These are phyloP conservation scores for Acipenser ruthenus DNA, from an alignment of 2,797 vertebrate genomes.

Conservation along the genomic window DNA sequence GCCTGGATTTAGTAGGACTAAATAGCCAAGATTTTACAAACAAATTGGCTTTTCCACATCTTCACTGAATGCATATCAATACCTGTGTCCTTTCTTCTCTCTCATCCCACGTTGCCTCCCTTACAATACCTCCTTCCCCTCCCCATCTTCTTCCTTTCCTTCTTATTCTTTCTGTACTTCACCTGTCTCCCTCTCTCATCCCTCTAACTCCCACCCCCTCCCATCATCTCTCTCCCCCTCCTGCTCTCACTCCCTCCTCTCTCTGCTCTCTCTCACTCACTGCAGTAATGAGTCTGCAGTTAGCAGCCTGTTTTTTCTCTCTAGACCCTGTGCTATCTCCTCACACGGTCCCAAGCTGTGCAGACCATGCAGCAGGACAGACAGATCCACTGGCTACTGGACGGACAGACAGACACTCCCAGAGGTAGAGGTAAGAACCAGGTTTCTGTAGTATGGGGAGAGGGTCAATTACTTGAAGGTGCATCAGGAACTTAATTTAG, in stretches of 20 bases:
- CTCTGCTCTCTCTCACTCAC: slow-evolving; percentile 16
- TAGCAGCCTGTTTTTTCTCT: slow-evolving; percentile 27
- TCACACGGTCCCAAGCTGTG: slow-evolving; percentile 18
- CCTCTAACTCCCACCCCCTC: slow-evolving; percentile 21
- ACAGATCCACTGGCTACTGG: background rate
- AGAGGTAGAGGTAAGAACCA: slow-evolving; percentile 16
- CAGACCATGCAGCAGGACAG: slow-evolving; percentile 6
- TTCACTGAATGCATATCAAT: too few relatives aligned
- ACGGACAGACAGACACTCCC: slow-evolving; percentile 23
- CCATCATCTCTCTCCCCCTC: background rate
- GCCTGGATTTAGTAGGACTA: too few relatives aligned
- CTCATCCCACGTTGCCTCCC: slow-evolving; percentile 1
- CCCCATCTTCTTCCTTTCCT: background rate
- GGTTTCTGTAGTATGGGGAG: background rate
- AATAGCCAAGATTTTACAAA: too few relatives aligned
- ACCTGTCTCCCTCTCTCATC: slow-evolving; percentile 10
- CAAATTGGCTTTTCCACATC: too few relatives aligned
- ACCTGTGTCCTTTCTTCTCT: background rate
- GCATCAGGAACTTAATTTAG: too few relatives aligned
- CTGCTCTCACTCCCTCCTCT: slow-evolving; percentile 18
- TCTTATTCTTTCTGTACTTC: slow-evolving; percentile 3
- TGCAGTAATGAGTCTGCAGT: slow-evolving; percentile 45
- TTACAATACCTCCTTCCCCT: background rate
- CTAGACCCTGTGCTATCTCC: slow-evolving; percentile 12
- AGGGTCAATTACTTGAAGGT: too few relatives aligned